phyloP scores from a whole-genome alignment of 2,113 vertebrate species.

The Gavia stellata region DNA sequence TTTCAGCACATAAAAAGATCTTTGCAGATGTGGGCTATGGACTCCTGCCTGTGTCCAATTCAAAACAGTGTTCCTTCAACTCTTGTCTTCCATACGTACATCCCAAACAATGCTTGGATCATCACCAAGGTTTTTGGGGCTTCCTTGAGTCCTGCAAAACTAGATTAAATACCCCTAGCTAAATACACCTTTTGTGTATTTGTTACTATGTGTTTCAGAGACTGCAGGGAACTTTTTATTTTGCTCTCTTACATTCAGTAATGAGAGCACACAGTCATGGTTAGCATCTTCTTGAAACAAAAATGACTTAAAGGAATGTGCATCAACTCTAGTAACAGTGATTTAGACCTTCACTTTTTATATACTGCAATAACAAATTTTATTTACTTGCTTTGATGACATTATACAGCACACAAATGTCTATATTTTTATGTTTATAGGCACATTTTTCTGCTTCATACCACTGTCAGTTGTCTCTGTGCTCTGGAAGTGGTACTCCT shows the following conservation, averaged over 20 bases:
- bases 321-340: background rate
- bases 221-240: background rate
- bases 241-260: background rate
- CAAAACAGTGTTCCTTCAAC: background rate
- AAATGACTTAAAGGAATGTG: background rate
- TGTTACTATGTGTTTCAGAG: background rate
- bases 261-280: background rate
- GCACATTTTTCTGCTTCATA: background rate
- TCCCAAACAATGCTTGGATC: background rate
- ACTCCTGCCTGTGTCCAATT: background rate
- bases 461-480: background rate
- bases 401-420: background rate
- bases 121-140: background rate
- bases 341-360: constrained; percentile 48
- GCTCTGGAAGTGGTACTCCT: background rate
- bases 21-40: background rate
- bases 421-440: background rate
- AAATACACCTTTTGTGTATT: background rate
- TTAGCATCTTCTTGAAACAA: background rate
- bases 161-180: background rate
- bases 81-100: background rate
- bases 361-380: constrained; percentile 12
- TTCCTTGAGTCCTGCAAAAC: background rate
- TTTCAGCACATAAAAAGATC: background rate
- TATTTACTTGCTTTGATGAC: constrained; percentile 27